These are phyloP conservation scores for Drosophila saltans DNA, from an alignment of 1,140 invertebrate species.

Conservation along the genomic window DNA sequence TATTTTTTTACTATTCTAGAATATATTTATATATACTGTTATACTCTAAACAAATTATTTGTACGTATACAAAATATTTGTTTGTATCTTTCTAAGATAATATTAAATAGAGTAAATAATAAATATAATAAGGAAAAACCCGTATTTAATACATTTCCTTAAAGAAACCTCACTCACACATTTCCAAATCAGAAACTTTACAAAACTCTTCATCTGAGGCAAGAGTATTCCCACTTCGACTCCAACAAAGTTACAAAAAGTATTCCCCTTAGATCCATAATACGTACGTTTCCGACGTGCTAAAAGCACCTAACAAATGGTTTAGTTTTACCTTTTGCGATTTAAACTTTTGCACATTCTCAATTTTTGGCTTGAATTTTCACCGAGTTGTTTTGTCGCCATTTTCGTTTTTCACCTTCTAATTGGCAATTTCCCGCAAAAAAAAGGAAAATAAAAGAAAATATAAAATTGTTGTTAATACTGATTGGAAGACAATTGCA, in stretches of 20 bases:
- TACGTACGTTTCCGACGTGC: slow-evolving; percentile 60
- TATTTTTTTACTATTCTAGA: too few relatives aligned
- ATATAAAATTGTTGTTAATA: slow-evolving; percentile 40
- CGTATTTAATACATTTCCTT: too few relatives aligned
- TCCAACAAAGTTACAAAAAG: neutral
- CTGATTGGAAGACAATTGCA: slow-evolving; percentile 27
- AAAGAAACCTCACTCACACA: too few relatives aligned
- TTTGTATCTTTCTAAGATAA: too few relatives aligned
- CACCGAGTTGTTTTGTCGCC: neutral
- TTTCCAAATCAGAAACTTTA: too few relatives aligned
- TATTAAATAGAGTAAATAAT: too few relatives aligned
- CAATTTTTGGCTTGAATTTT: neutral
- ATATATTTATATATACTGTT: too few relatives aligned
- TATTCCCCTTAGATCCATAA: neutral
- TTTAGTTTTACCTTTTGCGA: slow-evolving; percentile 12
- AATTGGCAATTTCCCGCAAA: slow-evolving; percentile 15
- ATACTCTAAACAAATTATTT: too few relatives aligned
- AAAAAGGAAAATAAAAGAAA: neutral
- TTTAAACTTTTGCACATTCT: slow-evolving; percentile 20
- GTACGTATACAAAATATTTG: too few relatives aligned
- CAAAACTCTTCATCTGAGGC: too few relatives aligned
- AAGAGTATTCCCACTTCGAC: neutral
- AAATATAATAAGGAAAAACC: too few relatives aligned
- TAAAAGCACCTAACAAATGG: slow-evolving; percentile 43
- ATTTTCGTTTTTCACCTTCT: neutral